Conservation (phyloP, 2,888 invertebrate genomes). For the Drosophila maculinotata region DNA sequence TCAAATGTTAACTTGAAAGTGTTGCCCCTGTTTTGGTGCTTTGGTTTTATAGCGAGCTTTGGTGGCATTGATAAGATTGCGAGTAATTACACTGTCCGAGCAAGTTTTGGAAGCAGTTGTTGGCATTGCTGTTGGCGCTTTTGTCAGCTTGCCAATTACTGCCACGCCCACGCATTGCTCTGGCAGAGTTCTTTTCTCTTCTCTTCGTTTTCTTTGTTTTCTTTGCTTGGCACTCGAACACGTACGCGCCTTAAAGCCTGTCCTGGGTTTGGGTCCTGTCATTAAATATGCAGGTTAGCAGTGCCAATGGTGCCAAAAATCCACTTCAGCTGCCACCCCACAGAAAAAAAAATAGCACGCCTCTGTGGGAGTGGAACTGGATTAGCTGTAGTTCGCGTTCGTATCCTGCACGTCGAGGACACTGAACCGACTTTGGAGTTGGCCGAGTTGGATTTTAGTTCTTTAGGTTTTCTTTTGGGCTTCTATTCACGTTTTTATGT, state of each 20-base stretch:
- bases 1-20: background rate
- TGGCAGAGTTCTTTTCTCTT: constrained; percentile 36
- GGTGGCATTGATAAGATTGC: constrained; percentile 47
- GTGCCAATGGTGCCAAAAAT: constrained; percentile 78
- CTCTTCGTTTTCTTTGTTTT: constrained; percentile 29
- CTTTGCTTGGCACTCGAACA: constrained; percentile 81
- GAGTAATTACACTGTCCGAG: constrained; percentile 53
- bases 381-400: constrained; percentile 72
- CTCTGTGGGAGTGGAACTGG: constrained; percentile 59
- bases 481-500: background rate
- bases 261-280: constrained; percentile 52
- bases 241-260: constrained; percentile 50
- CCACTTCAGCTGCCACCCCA: constrained; percentile 50
- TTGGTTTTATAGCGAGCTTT: constrained; percentile 18
- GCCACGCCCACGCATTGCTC: constrained; percentile 21
- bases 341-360: background rate
- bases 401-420: constrained; percentile 50
- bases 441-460: constrained; percentile 34
- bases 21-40: constrained; percentile 10
- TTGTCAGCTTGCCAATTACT: constrained; percentile 64
- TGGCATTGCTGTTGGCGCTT: constrained; percentile 41
- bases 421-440: constrained; percentile 18
- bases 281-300: constrained; percentile 83
- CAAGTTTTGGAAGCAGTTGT: constrained; percentile 22
- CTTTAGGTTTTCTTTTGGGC: constrained; percentile 2